These are phyloP conservation scores for Scalopus aquaticus DNA, from an alignment of 2,113 vertebrate genomes.

Conservation along the genomic window DNA sequence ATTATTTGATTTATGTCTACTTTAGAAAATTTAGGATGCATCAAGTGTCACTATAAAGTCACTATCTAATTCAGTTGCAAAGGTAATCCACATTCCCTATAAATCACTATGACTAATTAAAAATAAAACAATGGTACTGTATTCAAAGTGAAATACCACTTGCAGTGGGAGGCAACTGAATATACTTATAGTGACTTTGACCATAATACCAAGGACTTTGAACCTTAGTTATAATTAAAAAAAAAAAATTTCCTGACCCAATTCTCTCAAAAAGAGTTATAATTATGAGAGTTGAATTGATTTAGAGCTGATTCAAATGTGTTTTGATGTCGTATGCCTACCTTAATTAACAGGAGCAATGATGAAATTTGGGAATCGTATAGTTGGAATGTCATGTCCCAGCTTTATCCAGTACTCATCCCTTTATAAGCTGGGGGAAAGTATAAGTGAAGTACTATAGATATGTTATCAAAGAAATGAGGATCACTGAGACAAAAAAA, in stretches of 20 bases:
- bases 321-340: background rate
- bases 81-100: background rate
- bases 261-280: background rate
- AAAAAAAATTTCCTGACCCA: background rate
- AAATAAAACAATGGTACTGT: background rate
- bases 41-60: background rate
- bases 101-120: constrained; percentile 28
- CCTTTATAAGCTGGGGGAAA: background rate
- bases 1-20: background rate
- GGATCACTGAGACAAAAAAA: background rate
- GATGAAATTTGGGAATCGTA: background rate
- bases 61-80: constrained; percentile 6
- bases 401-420: background rate
- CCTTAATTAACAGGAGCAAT: background rate
- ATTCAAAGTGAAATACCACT: constrained; percentile 14
- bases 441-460: background rate
- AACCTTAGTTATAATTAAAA: background rate
- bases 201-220: background rate
- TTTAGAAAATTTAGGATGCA: background rate
- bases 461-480: background rate
- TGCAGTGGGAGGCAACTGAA: background rate
- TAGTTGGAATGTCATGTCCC: background rate
- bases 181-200: background rate
- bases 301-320: background rate
- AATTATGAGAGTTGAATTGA: background rate